A percentile compares a stretch with the other conserved stretches of the same genome.
phyloP scores from a whole-genome alignment of 2,888 invertebrate species.

The Copidosoma aretas region DNA sequence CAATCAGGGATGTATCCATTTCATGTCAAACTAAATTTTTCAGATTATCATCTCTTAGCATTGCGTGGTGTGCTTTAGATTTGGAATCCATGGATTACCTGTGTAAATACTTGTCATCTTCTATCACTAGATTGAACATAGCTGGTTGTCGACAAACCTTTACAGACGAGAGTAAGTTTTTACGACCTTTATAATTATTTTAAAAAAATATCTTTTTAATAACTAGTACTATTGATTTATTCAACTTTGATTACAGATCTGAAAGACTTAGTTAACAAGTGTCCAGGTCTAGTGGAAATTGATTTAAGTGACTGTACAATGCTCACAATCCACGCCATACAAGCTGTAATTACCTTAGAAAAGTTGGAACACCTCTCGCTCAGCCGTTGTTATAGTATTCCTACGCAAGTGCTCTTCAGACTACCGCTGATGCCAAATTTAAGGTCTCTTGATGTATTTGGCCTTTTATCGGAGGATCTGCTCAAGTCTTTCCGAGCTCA shows the following conservation, averaged over 20 bases:
- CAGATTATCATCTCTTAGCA: conserved; percentile 75
- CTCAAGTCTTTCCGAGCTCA: conserved; percentile 63
- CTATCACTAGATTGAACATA: conserved; percentile 78
- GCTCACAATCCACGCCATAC: conserved; percentile 70
- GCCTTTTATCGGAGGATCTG: conserved; percentile 71
- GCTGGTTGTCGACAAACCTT: conserved; percentile 82
- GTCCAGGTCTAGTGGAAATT: conserved; percentile 78
- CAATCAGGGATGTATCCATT: not conserved
- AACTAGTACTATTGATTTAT: conserved; percentile 4
- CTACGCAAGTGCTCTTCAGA: conserved; percentile 71
- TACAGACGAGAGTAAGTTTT: conserved; percentile 72
- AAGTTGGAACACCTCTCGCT: conserved; percentile 78
- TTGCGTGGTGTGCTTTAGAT: conserved; percentile 81
- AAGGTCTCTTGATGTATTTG: conserved; percentile 82
- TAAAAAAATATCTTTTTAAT: not conserved
- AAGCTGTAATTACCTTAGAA: conserved; percentile 66
- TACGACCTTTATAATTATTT: conserved; percentile 10
- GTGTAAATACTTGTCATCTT: conserved; percentile 69
- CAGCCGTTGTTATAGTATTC: conserved; percentile 82
- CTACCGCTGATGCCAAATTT: conserved; percentile 71
- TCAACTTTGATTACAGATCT: conserved; percentile 69
- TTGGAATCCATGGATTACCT: conserved; percentile 69
- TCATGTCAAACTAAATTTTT: not conserved
- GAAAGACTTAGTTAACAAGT: conserved; percentile 69
- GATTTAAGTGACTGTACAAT: conserved; percentile 88